These are phyloP conservation scores for Agrilus cyanescens DNA, from an alignment of 2,888 invertebrate species.

Conservation along the genomic window DNA sequence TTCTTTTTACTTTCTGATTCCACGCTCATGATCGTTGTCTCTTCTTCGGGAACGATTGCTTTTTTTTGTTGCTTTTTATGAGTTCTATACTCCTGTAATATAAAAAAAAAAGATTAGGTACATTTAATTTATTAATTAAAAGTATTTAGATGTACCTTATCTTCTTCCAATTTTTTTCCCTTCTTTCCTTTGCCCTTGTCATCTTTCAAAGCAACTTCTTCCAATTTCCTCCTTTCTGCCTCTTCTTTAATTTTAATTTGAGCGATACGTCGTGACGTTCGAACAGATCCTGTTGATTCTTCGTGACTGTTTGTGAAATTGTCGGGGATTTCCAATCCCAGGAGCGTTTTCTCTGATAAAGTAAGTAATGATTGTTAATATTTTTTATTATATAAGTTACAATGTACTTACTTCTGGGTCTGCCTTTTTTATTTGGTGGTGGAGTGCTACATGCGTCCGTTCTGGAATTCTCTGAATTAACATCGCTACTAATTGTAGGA, in stretches of 20 bases:
- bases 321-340: conserved; percentile 38
- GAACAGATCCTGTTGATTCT: conserved; percentile 44
- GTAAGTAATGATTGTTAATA: background rate
- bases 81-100: conserved; percentile 22
- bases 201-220: conserved; percentile 59
- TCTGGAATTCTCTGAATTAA: conserved; percentile 12
- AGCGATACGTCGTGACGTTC: conserved; percentile 76
- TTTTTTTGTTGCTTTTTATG: conserved; percentile 28
- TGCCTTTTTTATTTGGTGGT: conserved; percentile 19
- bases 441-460: conserved; percentile 7
- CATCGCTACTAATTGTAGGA: conserved; percentile 12
- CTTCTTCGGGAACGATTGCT: conserved; percentile 28
- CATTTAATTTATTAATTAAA: background rate
- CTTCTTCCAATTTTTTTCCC: conserved; percentile 27
- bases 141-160: conserved; percentile 17
- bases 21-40: conserved; percentile 34
- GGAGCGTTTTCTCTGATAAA: conserved; percentile 34
- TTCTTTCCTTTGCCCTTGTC: conserved; percentile 53
- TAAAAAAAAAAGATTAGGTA: background rate
- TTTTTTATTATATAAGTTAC: background rate
- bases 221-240: conserved; percentile 60
- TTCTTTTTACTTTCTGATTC: conserved; percentile 34
- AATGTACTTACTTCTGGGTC: conserved; percentile 18
- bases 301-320: conserved; percentile 19
- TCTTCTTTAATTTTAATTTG: conserved; percentile 80